Conservation (phyloP, 2,113 vertebrate species). For the Trinectes maculatus region DNA sequence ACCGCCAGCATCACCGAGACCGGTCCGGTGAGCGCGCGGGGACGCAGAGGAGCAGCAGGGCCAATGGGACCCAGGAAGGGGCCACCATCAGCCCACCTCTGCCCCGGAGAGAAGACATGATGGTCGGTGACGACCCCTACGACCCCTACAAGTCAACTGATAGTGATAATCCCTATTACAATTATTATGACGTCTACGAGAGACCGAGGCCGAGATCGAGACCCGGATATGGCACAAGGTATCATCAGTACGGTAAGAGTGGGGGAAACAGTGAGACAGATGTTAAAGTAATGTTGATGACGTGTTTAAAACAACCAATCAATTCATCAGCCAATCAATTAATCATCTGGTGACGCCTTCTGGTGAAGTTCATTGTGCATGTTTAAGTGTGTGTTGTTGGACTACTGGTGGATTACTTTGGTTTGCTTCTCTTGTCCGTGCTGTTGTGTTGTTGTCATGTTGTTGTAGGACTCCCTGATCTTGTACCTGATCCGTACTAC, state of each 20-base stretch:
- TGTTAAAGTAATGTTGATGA: background rate
- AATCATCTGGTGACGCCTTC: background rate
- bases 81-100: conserved; percentile 45
- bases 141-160: conserved; percentile 92
- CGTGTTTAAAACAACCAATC: background rate
- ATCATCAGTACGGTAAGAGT: conserved; percentile 92
- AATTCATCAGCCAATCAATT: background rate
- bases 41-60: conserved; percentile 33
- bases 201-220: conserved; percentile 84
- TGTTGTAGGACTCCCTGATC: conserved; percentile 92
- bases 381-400: no score
- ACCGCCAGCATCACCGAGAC: conserved; percentile 53
- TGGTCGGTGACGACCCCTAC: conserved; percentile 94
- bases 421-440: background rate
- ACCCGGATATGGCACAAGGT: conserved; percentile 92
- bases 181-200: conserved; percentile 93
- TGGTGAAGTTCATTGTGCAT: background rate
- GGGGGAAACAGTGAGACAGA: background rate
- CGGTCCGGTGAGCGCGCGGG: conserved; percentile 31
- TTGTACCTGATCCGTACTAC: conserved; percentile 96
- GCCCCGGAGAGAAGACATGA: conserved; percentile 82
- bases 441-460: background rate
- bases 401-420: no score
- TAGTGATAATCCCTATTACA: conserved; percentile 94
- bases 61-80: conserved; percentile 63